Conservation (phyloP, 2,888 invertebrate species). For the Peribatodes rhomboidaria region DNA sequence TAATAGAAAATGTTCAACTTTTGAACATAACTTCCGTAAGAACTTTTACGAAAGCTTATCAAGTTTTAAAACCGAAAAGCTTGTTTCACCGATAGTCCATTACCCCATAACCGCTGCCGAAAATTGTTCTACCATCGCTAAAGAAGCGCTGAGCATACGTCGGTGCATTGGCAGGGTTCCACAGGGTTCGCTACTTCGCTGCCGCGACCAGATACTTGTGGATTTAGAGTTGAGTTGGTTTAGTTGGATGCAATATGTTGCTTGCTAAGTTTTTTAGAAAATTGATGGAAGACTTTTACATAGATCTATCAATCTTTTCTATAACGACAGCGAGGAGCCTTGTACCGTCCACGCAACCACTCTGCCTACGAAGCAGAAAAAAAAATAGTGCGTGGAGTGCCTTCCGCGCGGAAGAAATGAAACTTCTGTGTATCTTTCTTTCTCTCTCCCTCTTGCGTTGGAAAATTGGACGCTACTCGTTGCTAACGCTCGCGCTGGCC, state of each 20-base stretch:
- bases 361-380: too few relatives aligned
- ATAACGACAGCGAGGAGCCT: too few relatives aligned
- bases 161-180: constrained; percentile 72
- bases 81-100: constrained; percentile 1
- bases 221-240: constrained; percentile 14
- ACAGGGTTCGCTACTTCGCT: constrained; percentile 61
- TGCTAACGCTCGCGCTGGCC: too few relatives aligned
- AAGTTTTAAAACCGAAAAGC: background rate
- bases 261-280: constrained; percentile 22
- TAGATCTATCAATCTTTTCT: too few relatives aligned
- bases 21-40: too few relatives aligned
- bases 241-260: constrained; percentile 48
- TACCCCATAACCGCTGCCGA: constrained; percentile 45
- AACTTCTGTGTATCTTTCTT: too few relatives aligned
- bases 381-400: too few relatives aligned
- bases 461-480: too few relatives aligned
- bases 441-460: too few relatives aligned
- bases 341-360: too few relatives aligned
- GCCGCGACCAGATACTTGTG: constrained; percentile 38
- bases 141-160: constrained; percentile 65
- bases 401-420: too few relatives aligned
- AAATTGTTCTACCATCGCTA: constrained; percentile 62
- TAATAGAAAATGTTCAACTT: too few relatives aligned
- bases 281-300: background rate
- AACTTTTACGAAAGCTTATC: background rate